Conservation (phyloP, 2,888 invertebrate species). For the Exephanes ischioxanthus region DNA sequence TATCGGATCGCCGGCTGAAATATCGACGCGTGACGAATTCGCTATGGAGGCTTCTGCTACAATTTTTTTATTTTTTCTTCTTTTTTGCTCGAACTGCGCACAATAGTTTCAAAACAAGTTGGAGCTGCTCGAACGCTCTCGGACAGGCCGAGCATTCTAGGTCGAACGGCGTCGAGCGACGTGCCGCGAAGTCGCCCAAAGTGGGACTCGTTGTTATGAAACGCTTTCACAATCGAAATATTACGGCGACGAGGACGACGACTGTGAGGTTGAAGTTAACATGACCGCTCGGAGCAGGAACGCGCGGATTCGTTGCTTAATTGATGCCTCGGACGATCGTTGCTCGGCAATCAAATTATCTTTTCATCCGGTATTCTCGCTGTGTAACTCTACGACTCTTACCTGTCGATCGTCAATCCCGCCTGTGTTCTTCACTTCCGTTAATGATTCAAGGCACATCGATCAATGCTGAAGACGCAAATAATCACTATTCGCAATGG, state of each 20-base stretch:
- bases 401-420: neutral
- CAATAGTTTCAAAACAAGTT: slow-evolving; percentile 3
- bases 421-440: neutral
- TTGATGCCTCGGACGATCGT: slow-evolving; percentile 51
- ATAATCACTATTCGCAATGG: slow-evolving; percentile 13
- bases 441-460: slow-evolving; percentile 34
- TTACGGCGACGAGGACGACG: slow-evolving; percentile 15
- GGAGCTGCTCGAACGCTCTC: slow-evolving; percentile 4
- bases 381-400: neutral
- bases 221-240: slow-evolving; percentile 56
- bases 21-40: slow-evolving; percentile 35
- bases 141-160: slow-evolving; percentile 14
- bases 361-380: slow-evolving; percentile 11
- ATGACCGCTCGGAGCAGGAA: neutral
- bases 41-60: neutral
- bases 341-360: slow-evolving; percentile 58
- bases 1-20: neutral
- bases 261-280: neutral
- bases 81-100: neutral
- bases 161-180: slow-evolving; percentile 25
- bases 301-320: slow-evolving; percentile 51
- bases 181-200: slow-evolving; percentile 24
- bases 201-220: slow-evolving; percentile 48
- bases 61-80: slow-evolving; percentile 2
- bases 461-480: slow-evolving; percentile 38